These are phyloP conservation scores for Vannuccia rotundouncinata DNA, from an alignment of 2,888 invertebrate genomes.

Conservation along the genomic window DNA sequence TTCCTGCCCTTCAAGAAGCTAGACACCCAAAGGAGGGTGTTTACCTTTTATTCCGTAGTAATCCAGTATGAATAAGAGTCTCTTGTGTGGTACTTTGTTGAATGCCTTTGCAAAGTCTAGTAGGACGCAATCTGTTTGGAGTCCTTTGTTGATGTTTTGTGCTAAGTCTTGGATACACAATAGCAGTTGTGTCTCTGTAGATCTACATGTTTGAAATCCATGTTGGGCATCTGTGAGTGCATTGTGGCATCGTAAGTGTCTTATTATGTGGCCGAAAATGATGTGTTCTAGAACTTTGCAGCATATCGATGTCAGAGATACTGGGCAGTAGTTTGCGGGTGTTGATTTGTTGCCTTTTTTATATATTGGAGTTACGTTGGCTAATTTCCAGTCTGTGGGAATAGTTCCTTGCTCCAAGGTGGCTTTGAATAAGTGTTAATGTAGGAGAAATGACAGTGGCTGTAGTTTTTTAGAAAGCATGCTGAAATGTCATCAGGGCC, in stretches of 20 bases:
- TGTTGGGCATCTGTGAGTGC: not conserved
- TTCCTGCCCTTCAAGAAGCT: not conserved
- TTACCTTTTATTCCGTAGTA: not conserved
- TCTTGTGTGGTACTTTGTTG: not conserved
- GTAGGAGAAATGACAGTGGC: constrained; percentile 11
- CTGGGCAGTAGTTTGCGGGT: not conserved
- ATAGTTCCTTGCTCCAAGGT: not conserved
- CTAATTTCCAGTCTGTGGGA: not conserved
- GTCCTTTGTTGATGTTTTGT: not conserved
- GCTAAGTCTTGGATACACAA: not conserved
- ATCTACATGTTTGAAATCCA: not conserved
- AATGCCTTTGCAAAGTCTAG: not conserved
- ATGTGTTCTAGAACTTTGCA: too few relatives aligned
- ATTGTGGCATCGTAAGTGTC: too few relatives aligned
- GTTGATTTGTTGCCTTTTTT: constrained; percentile 3
- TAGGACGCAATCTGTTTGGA: not conserved
- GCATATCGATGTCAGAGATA: not conserved
- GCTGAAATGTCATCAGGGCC: not conserved
- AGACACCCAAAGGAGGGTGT: not conserved
- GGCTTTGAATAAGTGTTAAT: not conserved
- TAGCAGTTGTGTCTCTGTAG: not conserved
- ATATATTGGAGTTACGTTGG: constrained; percentile 5
- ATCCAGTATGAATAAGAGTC: not conserved
- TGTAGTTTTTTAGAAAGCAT: not conserved
- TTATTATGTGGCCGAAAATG: too few relatives aligned